Evolutionary conservation across 2,113 vertebrate genomes (phyloP), one percentile per base, ranked within the genome.

Genomic region (Erythrocercus mccallii): DNA sequence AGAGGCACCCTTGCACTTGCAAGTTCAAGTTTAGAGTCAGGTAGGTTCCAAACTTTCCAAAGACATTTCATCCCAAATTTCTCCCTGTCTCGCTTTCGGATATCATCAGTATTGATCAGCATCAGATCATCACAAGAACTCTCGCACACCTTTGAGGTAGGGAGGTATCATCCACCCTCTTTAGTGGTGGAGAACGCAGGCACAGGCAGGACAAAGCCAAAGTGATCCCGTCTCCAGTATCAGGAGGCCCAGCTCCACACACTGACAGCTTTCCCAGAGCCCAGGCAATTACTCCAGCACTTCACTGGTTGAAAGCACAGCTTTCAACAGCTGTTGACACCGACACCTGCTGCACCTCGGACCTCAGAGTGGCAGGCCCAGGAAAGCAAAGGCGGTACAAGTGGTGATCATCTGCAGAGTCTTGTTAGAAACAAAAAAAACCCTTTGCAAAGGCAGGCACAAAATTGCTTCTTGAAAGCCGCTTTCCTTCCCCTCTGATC

Each of bases 131-230:
- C 33, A 40, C 79, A 40, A 35, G 73, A 82, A 27, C 61, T 58
- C 17, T 33, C 5, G 0, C 50, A 74, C 3, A 5, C 33, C n/a
- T 54, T 14, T 87, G 92, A 94, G 81, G 91, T 51, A 90, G 85
- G 87, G 74, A 86, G 38, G 74, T 50, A 53, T 44, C 66, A 44
- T 18, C 70, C 58, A 27, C 48, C 40, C 48, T 9, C 0, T 53
- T 56, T 15, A 53, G 27, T 1, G 0, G 61, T 30, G 44, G 65
- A 80, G 42, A 86, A 61, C 33, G 30, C 8, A 90, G 70, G 81
- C 87, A 95, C 61, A 53, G 54, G 81, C 79, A 95, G 85, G 81
- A 77, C 47, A 86, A 94, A 94, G 85, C 62, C 51, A 4, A 77
- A 83, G 57, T 0, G 31, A 74, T 76, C 53, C 65, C 14, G 56